Evolutionary conservation across 1,140 invertebrate species (phyloP).

Genomic region (Araneus ventricosus): DNA sequence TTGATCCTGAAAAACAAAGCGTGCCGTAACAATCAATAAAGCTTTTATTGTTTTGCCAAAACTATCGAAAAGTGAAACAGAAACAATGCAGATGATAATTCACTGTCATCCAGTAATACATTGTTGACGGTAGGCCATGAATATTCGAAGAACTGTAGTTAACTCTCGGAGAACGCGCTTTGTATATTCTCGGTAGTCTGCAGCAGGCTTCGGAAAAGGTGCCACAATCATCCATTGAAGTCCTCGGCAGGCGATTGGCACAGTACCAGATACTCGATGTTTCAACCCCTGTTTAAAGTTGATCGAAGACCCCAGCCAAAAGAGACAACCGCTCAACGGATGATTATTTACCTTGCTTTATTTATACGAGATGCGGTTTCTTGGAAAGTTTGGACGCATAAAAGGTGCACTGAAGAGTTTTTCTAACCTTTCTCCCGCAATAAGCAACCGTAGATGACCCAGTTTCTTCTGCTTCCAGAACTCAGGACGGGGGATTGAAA

Average conservation of each 20-base stretch:
- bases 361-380: not conserved
- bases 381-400: not conserved
- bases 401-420: not conserved
- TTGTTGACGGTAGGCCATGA: not conserved
- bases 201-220: not conserved
- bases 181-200: not conserved
- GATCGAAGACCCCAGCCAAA: conserved; percentile 56
- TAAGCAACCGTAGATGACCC: not conserved
- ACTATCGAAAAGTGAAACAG: too few relatives aligned
- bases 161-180: not conserved
- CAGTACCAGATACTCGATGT: not conserved
- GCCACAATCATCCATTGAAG: not conserved
- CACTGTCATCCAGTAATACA: not conserved
- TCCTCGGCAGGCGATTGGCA: conserved; percentile 1
- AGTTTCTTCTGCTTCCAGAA: not conserved
- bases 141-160: not conserved
- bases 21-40: too few relatives aligned
- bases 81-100: not conserved
- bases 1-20: too few relatives aligned
- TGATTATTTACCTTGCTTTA: conserved; percentile 42
- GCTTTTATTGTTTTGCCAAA: too few relatives aligned
- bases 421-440: not conserved
- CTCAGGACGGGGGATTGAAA: too few relatives aligned
- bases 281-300: conserved; percentile 51
- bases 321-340: conserved; percentile 40